A percentile compares a stretch with the other conserved stretches of the same genome.
phyloP scores from a whole-genome alignment of 2,888 invertebrate species.

The Alloplasta piceator region DNA sequence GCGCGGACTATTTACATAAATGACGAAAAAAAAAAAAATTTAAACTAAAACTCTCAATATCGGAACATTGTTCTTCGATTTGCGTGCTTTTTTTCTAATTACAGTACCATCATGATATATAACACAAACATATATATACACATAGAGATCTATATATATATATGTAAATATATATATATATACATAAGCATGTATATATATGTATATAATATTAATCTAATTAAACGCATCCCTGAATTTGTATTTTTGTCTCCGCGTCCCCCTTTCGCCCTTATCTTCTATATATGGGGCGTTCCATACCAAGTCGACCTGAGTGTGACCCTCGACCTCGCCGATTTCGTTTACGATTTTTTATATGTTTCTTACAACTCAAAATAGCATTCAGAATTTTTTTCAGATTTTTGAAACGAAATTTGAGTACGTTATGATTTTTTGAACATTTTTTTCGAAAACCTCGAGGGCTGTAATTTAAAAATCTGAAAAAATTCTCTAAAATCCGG shows the following conservation, averaged over 20 bases:
- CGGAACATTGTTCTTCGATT: constrained; percentile 3
- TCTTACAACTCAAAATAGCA: no score
- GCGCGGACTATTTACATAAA: constrained; percentile 66
- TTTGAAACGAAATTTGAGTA: no score
- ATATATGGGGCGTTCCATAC: no score
- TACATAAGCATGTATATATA: constrained; percentile 59
- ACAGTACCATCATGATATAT: constrained; percentile 59
- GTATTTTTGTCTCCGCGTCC: constrained; percentile 68
- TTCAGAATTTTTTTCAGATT: no score
- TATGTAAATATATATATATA: constrained; percentile 57
- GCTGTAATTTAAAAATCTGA: no score
- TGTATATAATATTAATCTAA: constrained; percentile 66
- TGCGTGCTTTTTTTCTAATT: constrained; percentile 40
- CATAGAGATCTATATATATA: constrained; percentile 49
- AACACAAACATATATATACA: constrained; percentile 51
- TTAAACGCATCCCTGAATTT: constrained; percentile 72
- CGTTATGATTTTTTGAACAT: no score
- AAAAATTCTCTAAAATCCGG: no score
- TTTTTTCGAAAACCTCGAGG: no score
- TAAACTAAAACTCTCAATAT: constrained; percentile 19
- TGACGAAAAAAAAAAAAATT: constrained; percentile 28
- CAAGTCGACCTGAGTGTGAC: no score
- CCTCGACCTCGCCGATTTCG: no score
- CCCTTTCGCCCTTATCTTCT: no score
- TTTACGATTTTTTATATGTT: no score